These are phyloP conservation scores for Nannospalax galili DNA, from an alignment of 2,113 vertebrate species.

Conservation along the genomic window DNA sequence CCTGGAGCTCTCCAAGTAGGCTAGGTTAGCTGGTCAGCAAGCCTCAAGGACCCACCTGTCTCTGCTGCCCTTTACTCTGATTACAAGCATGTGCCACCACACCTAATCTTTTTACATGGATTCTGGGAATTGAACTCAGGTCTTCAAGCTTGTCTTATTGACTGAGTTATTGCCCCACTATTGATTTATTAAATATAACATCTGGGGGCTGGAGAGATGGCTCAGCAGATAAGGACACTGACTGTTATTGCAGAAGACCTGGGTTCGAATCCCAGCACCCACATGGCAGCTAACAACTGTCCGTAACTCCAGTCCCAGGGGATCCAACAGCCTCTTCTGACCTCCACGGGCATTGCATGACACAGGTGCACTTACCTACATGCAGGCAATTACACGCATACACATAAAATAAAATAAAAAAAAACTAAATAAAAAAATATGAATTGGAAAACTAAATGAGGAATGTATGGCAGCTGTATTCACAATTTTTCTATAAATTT, in stretches of 20 bases:
- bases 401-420: too few relatives aligned
- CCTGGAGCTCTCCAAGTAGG: neutral
- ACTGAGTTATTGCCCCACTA: neutral
- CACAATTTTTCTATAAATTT: conserved; percentile 30
- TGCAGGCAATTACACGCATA: too few relatives aligned
- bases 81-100: neutral
- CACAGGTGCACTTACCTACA: too few relatives aligned
- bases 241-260: too few relatives aligned
- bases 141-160: neutral
- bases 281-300: too few relatives aligned
- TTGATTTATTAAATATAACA: neutral
- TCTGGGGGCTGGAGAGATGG: too few relatives aligned
- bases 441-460: neutral
- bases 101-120: neutral
- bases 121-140: neutral
- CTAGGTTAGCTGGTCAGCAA: neutral
- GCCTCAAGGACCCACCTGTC: neutral
- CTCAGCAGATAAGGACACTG: too few relatives aligned
- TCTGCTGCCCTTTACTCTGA: neutral
- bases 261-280: too few relatives aligned
- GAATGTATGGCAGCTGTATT: neutral
- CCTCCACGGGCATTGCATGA: too few relatives aligned
- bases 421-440: too few relatives aligned
- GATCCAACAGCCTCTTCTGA: too few relatives aligned
- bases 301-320: too few relatives aligned